A percentile compares a stretch with the other conserved stretches of the same genome.
Evolutionary conservation across 2,888 invertebrate genomes (phyloP).

Genomic region (Tetropium fuscum): DNA sequence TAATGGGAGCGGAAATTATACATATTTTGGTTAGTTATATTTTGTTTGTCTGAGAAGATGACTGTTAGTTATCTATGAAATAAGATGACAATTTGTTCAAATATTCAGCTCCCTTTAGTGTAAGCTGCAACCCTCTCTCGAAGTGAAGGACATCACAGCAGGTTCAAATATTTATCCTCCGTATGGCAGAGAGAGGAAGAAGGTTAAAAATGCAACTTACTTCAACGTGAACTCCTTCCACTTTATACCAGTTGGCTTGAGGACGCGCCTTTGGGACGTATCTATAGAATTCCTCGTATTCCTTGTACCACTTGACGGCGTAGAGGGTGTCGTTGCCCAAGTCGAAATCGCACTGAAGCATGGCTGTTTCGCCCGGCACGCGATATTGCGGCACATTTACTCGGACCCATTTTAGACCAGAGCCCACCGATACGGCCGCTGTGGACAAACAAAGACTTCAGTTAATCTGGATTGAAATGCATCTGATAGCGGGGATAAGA

Average conservation of each 20-base stretch:
- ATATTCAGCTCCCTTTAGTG: too few relatives aligned
- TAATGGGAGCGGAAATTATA: too few relatives aligned
- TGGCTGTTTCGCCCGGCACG: slow-evolving; percentile 63
- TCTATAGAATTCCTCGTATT: slow-evolving; percentile 86
- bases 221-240: slow-evolving; percentile 77
- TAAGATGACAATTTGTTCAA: too few relatives aligned
- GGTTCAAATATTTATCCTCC: too few relatives aligned
- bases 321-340: slow-evolving; percentile 74
- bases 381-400: slow-evolving; percentile 65
- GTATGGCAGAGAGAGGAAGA: neutral
- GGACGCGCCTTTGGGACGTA: slow-evolving; percentile 80
- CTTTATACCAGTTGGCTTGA: slow-evolving; percentile 77
- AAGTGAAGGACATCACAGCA: too few relatives aligned
- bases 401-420: slow-evolving; percentile 62
- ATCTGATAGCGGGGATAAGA: slow-evolving; percentile 4
- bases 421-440: slow-evolving; percentile 17
- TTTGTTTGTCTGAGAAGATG: too few relatives aligned
- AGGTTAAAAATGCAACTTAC: slow-evolving; percentile 71
- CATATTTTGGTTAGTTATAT: too few relatives aligned
- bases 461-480: slow-evolving; percentile 4
- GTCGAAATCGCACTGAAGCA: slow-evolving; percentile 64
- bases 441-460: slow-evolving; percentile 17
- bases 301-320: slow-evolving; percentile 88
- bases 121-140: too few relatives aligned
- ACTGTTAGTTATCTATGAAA: too few relatives aligned